Percentiles rank a stretch among this genome's conserved stretches.
Conservation (phyloP, 2,113 vertebrate species). For the Pogona vitticeps region DNA sequence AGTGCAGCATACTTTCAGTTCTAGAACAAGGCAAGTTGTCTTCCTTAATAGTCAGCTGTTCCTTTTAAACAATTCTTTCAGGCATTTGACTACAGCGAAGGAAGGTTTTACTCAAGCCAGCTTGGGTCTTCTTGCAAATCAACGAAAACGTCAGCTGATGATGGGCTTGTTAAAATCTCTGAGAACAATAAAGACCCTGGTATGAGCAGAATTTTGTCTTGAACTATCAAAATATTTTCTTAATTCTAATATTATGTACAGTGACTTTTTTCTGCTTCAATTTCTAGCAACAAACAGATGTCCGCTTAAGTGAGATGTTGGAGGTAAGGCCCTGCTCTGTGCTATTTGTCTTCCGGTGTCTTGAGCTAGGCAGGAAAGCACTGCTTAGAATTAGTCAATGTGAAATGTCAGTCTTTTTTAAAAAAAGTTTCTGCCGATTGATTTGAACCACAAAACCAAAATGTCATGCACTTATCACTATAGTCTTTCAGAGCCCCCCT, state of each 20-base stretch:
- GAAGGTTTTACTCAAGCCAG: constrained; percentile 97
- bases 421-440: too few relatives aligned
- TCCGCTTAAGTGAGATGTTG: constrained; percentile 96
- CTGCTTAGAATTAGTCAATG: too few relatives aligned
- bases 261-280: background rate
- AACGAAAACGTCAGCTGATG: constrained; percentile 91
- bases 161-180: constrained; percentile 94
- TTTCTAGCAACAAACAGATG: constrained; percentile 96
- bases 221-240: constrained; percentile 25
- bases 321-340: constrained; percentile 82
- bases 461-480: too few relatives aligned
- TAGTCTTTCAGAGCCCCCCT: background rate
- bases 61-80: constrained; percentile 62
- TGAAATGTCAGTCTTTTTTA: too few relatives aligned
- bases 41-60: background rate
- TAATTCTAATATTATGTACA: background rate
- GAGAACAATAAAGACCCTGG: constrained; percentile 98
- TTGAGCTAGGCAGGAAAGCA: background rate
- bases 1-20: background rate
- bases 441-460: too few relatives aligned
- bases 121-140: constrained; percentile 94
- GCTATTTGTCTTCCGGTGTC: background rate
- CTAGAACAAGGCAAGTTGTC: background rate
- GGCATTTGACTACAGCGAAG: constrained; percentile 89
- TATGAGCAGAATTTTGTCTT: constrained; percentile 64